Evolutionary conservation across 2,113 vertebrate species (phyloP).

Genomic region (Tragelaphus scriptus): DNA sequence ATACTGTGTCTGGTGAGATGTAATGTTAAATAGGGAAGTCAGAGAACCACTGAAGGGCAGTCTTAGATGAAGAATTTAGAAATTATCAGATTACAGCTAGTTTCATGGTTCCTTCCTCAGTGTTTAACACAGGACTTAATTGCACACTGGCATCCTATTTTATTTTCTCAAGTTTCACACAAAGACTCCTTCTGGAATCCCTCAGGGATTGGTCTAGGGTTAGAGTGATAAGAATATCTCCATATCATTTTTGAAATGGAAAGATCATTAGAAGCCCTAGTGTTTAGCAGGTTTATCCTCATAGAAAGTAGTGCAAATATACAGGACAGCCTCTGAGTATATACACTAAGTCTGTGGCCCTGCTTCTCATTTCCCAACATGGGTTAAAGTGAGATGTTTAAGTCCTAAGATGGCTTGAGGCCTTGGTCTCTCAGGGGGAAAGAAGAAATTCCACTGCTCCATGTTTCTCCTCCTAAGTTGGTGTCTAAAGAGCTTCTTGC

Average conservation of each 20-base stretch:
- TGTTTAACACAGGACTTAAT: not conserved
- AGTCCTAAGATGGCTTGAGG: not conserved
- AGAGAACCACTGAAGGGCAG: not conserved
- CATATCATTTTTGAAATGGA: not conserved
- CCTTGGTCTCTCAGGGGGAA: not conserved
- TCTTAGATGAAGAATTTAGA: not conserved
- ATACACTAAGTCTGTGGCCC: too few species aligned
- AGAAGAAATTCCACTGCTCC: not conserved
- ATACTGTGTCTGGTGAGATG: not conserved
- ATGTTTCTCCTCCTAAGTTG: not conserved
- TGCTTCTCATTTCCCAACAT: not conserved
- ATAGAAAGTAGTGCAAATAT: not conserved
- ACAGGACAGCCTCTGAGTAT: not conserved
- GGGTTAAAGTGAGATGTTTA: not conserved
- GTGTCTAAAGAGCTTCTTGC: not conserved
- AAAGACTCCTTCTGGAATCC: not conserved
- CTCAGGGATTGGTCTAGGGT: not conserved
- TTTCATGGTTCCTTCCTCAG: not conserved
- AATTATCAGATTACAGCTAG: not conserved
- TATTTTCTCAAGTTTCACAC: not conserved
- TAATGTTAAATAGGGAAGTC: not conserved
- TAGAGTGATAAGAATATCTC: not conserved
- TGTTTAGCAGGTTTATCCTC: not conserved
- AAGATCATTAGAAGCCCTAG: not conserved
- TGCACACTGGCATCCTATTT: not conserved